Evolutionary conservation across 2,797 vertebrate genomes (phyloP).

Genomic region (Sebastes jordani): DNA sequence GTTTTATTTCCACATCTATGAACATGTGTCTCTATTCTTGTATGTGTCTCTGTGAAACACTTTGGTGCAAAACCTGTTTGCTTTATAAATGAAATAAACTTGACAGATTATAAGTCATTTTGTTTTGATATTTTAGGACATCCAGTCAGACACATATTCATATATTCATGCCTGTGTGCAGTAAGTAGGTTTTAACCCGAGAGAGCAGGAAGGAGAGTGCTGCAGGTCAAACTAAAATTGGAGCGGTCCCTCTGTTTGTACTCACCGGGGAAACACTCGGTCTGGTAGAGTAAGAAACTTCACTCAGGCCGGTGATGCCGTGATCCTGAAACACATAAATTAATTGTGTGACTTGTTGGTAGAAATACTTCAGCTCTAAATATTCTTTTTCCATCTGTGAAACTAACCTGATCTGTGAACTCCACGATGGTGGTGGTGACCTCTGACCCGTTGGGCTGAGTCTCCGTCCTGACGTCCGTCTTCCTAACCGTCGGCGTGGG

Average conservation of each 20-base stretch:
- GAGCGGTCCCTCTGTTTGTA: slow-evolving; percentile 41
- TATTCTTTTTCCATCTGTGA: neutral
- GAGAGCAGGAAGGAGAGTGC: slow-evolving; percentile 11
- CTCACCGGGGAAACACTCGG: slow-evolving; percentile 84
- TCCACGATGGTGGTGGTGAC: slow-evolving; percentile 84
- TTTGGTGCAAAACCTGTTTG: neutral
- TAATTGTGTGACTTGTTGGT: neutral
- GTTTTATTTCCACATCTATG: neutral
- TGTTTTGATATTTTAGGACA: neutral
- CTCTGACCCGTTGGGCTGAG: slow-evolving; percentile 85
- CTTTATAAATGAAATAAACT: neutral
- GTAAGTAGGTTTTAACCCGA: slow-evolving; percentile 46
- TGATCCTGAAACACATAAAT: slow-evolving; percentile 77
- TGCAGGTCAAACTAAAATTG: slow-evolving; percentile 44
- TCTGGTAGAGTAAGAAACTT: slow-evolving; percentile 78
- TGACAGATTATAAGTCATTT: neutral
- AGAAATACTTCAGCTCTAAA: neutral
- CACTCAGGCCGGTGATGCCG: slow-evolving; percentile 68
- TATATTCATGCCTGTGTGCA: slow-evolving; percentile 1
- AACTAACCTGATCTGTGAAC: slow-evolving; percentile 83
- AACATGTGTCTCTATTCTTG: neutral
- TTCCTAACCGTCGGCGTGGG: slow-evolving; percentile 79
- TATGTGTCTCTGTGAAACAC: neutral
- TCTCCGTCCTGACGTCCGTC: slow-evolving; percentile 84
- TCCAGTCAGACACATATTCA: slow-evolving; percentile 5